Percentiles rank a stretch among this genome's conserved stretches.
Conservation (phyloP, 2,113 vertebrate species). For the Vombatus ursinus region DNA sequence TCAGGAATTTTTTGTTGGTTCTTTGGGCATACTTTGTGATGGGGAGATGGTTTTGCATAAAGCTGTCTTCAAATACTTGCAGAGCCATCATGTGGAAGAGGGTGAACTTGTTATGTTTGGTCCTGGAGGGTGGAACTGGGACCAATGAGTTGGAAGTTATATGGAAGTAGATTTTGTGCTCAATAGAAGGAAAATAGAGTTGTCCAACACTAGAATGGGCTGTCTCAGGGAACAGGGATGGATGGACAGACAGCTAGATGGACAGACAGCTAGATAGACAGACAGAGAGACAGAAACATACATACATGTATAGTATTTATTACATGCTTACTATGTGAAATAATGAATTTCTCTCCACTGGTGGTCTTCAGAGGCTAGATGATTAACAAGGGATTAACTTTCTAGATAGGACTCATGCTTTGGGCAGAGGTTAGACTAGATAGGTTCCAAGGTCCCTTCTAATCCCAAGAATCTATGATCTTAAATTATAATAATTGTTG, state of each 20-base stretch:
- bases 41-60: not conserved
- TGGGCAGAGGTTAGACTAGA: not conserved
- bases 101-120: not conserved
- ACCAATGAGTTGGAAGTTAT: not conserved
- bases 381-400: not conserved
- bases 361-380: not conserved
- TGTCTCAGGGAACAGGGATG: not conserved
- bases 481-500: not conserved
- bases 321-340: not conserved
- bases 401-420: not conserved
- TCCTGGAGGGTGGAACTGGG: not conserved
- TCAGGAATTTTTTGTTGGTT: slow-evolving; percentile 6
- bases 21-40: not conserved
- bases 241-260: too few species aligned
- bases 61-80: not conserved
- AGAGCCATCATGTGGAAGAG: not conserved
- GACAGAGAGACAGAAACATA: not conserved
- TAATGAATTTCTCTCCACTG: not conserved
- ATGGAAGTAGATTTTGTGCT: not conserved
- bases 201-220: not conserved
- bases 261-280: not conserved
- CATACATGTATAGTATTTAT: not conserved
- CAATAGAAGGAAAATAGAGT: not conserved
- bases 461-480: not conserved
- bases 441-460: not conserved